A percentile compares a stretch with the other conserved stretches of the same genome.
Evolutionary conservation across 1,140 invertebrate genomes (phyloP).

Genomic region (Macrocentrus cingulum): DNA sequence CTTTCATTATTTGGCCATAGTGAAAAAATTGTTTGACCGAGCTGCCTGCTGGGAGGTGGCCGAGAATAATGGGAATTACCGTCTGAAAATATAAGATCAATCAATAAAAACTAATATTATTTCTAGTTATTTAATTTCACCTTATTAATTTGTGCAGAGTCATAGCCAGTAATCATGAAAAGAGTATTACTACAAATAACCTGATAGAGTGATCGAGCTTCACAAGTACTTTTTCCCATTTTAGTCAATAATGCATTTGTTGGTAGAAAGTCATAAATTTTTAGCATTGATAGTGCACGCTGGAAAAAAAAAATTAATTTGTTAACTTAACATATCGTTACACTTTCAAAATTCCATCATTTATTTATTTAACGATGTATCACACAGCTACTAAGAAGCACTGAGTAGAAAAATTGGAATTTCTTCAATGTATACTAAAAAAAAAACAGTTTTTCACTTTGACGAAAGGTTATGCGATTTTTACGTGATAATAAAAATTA

Average conservation of each 20-base stretch:
- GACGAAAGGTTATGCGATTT: too few species aligned
- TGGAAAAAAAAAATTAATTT: constrained; percentile 20
- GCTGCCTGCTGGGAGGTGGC: constrained; percentile 75
- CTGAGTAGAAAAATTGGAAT: too few species aligned
- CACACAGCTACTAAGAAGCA: too few species aligned
- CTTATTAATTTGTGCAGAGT: constrained; percentile 57
- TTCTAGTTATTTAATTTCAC: constrained; percentile 33
- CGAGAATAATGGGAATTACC: constrained; percentile 67
- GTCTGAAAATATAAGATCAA: constrained; percentile 49
- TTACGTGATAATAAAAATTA: too few species aligned
- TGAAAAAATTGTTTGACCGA: constrained; percentile 74
- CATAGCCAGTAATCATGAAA: constrained; percentile 69
- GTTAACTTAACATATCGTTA: not conserved
- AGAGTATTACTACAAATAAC: constrained; percentile 66
- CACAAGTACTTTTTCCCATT: constrained; percentile 59
- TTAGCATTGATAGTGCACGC: constrained; percentile 45
- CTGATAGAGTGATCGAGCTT: constrained; percentile 55
- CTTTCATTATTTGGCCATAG: constrained; percentile 64
- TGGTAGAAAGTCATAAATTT: constrained; percentile 63
- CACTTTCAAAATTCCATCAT: not conserved
- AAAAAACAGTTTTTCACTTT: too few species aligned
- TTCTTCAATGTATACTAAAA: too few species aligned
- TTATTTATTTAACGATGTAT: too few species aligned
- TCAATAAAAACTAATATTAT: not conserved
- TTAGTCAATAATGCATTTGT: constrained; percentile 56